Evolutionary conservation across 2,888 invertebrate genomes (phyloP).

Genomic region (Synergus laeviventris): DNA sequence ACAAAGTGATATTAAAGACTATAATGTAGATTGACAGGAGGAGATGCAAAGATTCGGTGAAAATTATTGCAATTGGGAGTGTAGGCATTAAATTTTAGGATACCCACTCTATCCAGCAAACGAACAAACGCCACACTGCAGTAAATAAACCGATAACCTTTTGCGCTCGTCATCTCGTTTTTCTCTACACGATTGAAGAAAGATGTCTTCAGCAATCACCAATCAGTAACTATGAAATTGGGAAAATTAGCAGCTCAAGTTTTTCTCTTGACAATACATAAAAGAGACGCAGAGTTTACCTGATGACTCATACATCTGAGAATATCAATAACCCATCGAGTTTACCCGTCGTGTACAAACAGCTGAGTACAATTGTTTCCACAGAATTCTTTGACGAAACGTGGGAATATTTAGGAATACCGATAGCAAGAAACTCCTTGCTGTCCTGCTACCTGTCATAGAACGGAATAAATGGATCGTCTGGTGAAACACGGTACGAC

Average conservation of each 20-base stretch:
- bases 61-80: too few species aligned
- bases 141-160: too few species aligned
- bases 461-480: conserved; percentile 63
- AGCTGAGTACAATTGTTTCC: conserved; percentile 56
- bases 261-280: not conserved
- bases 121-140: too few species aligned
- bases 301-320: not conserved
- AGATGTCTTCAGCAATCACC: conserved; percentile 13
- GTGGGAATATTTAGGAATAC: conserved; percentile 64
- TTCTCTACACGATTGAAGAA: too few species aligned
- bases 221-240: conserved; percentile 1
- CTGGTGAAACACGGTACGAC: conserved; percentile 62
- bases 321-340: not conserved
- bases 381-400: conserved; percentile 62
- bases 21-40: too few species aligned
- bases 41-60: too few species aligned
- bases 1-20: too few species aligned
- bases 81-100: too few species aligned
- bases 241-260: not conserved
- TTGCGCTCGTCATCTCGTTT: too few species aligned
- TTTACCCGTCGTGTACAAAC: not conserved
- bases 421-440: conserved; percentile 59
- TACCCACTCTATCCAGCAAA: too few species aligned
- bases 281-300: not conserved
- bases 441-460: conserved; percentile 60